Evolutionary conservation across 2,888 invertebrate genomes (phyloP).

Genomic region (Augiades crinisus): DNA sequence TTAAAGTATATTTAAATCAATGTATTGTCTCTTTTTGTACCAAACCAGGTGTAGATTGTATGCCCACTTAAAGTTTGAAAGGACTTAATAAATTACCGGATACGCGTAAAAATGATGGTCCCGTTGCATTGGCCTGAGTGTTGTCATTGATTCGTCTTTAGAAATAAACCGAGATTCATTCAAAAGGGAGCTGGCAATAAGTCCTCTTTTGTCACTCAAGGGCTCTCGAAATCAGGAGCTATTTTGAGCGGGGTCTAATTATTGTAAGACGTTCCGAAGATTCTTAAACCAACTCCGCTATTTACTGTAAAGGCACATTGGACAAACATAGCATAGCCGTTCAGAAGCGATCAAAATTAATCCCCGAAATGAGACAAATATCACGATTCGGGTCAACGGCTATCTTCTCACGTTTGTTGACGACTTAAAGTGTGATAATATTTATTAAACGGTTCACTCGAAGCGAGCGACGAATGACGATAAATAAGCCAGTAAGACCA

Average conservation of each 20-base stretch:
- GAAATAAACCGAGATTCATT: conserved; percentile 58
- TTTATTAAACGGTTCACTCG: conserved; percentile 78
- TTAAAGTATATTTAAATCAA: too few species aligned
- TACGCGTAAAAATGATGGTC: conserved; percentile 55
- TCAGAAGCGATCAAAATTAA: conserved; percentile 71
- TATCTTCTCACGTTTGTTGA: conserved; percentile 80
- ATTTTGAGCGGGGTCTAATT: conserved; percentile 67
- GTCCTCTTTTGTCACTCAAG: conserved; percentile 71
- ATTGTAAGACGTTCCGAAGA: conserved; percentile 57
- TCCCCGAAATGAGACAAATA: conserved; percentile 75
- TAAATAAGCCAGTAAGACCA: conserved; percentile 74
- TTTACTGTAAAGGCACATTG: conserved; percentile 70
- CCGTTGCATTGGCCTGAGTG: conserved; percentile 48
- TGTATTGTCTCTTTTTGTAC: too few species aligned
- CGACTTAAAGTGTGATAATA: conserved; percentile 78
- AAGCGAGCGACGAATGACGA: conserved; percentile 59
- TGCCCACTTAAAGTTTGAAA: conserved; percentile 1
- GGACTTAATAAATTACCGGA: conserved; percentile 52
- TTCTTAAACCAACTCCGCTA: conserved; percentile 58
- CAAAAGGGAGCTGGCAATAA: conserved; percentile 51
- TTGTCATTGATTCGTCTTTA: conserved; percentile 64
- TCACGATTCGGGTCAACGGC: conserved; percentile 78
- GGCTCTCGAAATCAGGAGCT: conserved; percentile 55
- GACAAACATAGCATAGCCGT: conserved; percentile 64
- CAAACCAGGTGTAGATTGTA: conserved; percentile 8